Evolutionary conservation across 2,113 vertebrate species (phyloP), one percentile per base, ranked within the genome.

Genomic region (Pseudorhombus dupliciocellatus): DNA sequence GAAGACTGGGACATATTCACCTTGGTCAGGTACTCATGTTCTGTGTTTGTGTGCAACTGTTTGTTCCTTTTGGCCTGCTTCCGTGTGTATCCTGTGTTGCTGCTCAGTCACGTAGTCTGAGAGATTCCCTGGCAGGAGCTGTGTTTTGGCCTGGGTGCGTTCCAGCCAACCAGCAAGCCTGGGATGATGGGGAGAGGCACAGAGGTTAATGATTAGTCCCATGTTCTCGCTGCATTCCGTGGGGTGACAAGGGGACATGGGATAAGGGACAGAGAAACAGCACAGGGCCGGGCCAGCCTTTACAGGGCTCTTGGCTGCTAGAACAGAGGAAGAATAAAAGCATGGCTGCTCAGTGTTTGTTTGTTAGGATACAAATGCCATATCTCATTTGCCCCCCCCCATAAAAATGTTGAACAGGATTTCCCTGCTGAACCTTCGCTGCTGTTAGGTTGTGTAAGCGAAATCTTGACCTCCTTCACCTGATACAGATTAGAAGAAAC

Each of bases 141-240:
- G 66, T 70, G 87, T 86, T 87, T 84, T 68, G 81, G 81, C 75
- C 80, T 90, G 92, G 90, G 81, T 75, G 75, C 28, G 34, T 90
- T 92, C 90, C 92, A 91, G 64, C 80, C 51, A 88, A 79, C 81
- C 77, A 86, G 83, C 81, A 83, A 76, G 75, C 82, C 79, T 72
- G 75, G 80, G 86, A 84, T 85, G 84, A 85, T 56, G 73, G 77
- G 59, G 85, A 89, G 84, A 82, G 84, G 75, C 81, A 72, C 77
- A 83, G 85, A 89, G 92, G 91, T 93, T 93, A 92, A 93, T 93
- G 77, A 92, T 93, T 92, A 92, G 88, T 92, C 91, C 89, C 88
- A 90, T 87, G 89, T 88, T 89, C 85, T 84, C 10, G 30, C 62
- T 81, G 87, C 85, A 89, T 91, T 90, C 85, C 81, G 72, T 21